Conservation (phyloP, 2,888 invertebrate species). For the Acleris sparsana region DNA sequence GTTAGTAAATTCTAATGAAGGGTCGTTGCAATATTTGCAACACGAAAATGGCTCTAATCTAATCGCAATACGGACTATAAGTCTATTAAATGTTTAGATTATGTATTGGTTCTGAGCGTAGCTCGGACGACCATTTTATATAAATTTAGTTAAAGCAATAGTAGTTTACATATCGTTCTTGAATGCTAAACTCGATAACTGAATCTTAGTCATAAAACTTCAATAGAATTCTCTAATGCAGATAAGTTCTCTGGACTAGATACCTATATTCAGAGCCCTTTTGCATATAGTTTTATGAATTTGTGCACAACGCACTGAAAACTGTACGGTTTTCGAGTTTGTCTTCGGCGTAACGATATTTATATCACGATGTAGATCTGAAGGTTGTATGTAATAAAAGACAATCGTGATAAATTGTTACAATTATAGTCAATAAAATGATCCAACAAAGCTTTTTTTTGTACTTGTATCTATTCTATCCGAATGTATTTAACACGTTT, state of each 20-base stretch:
- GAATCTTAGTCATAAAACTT: too few species aligned
- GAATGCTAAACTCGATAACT: too few species aligned
- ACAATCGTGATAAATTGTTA: slow-evolving; percentile 80
- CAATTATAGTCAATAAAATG: slow-evolving; percentile 70
- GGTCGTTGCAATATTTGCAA: neutral
- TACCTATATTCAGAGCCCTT: too few species aligned
- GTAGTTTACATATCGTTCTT: slow-evolving; percentile 3
- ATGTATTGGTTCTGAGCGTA: slow-evolving; percentile 1
- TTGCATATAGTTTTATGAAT: too few species aligned
- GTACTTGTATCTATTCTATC: neutral
- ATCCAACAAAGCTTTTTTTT: slow-evolving; percentile 46
- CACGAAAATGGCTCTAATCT: too few species aligned
- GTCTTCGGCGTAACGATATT: neutral
- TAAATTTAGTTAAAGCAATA: slow-evolving; percentile 30
- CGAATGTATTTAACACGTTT: too few species aligned
- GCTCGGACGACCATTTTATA: slow-evolving; percentile 20
- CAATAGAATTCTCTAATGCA: too few species aligned
- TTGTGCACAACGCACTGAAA: too few species aligned
- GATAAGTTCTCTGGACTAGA: too few species aligned
- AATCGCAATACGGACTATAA: neutral
- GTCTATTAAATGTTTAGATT: neutral
- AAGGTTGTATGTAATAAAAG: slow-evolving; percentile 65
- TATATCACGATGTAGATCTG: slow-evolving; percentile 62
- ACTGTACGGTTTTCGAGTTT: too few species aligned
- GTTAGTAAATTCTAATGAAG: too few species aligned